Base-by-base conservation (phyloP, 1,140 invertebrate species). In the Frieseomelitta varia region DNA sequence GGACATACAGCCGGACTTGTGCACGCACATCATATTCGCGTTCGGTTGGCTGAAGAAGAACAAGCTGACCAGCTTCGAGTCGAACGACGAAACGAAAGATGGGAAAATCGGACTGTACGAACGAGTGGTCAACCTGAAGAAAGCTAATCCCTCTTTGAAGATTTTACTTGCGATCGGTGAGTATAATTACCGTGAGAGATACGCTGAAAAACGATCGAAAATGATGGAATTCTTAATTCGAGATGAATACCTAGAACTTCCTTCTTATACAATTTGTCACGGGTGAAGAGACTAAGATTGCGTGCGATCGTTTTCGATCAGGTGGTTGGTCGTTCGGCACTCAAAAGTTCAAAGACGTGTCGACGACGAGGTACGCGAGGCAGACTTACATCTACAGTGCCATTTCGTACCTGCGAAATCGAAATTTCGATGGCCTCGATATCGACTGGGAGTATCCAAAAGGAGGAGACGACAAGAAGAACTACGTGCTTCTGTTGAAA, bases 361-460 rank as follows among this genome's bases (percentile, higher is more conserved):
- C 98, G 0, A 96, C 97, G 15, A 97, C 97, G 8, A 95, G 98
- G 82, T 99, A 99, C 94, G 96, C 98, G 3, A 95, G 98, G 21
- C 98, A 99, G 94, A 98, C 98, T 0, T 99, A 99, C 95, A 98
- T 99, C 92, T 99, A 98, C 95, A 98, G 98, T 76, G 97, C 98
- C 11, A 98, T 99, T 93, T 97, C 98, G 1, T 99, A 98, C 95
- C 95, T 99, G 53, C 95, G 98, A 53, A 97, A 98, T 88, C 96
- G 98, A 87, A 96, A 97, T 90, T 99, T 99, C 90, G 98, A 98
- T 91, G 98, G 98, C 55, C 95, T 99, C 47, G 98, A 99, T 92
- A 96, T 99, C 85, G 98, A 99, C 95, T 99, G 99, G 99, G 99
- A 99, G 94, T 99, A 99, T 94, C 99, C 99, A 4, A 98, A 98